Conservation (phyloP, 2,888 invertebrate genomes). For the Drosophila setosimentum region DNA sequence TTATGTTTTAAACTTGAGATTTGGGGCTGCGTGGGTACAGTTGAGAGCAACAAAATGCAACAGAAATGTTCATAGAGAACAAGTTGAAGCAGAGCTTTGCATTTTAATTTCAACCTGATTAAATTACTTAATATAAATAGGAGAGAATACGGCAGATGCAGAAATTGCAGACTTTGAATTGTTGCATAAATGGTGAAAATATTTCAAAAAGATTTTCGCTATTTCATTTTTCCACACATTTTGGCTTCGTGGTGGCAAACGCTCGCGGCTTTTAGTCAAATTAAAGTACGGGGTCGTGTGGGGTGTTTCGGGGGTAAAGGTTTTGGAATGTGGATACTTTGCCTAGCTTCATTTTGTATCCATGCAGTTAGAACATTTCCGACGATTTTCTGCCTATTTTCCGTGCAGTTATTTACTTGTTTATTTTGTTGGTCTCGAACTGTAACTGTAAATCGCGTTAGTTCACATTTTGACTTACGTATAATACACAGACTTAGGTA, state of each 20-base stretch:
- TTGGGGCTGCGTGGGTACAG: constrained; percentile 5
- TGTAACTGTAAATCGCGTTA: constrained; percentile 15
- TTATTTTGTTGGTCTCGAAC: constrained; percentile 10
- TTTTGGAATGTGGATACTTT: background rate
- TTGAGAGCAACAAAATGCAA: constrained; percentile 35
- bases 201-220: constrained; percentile 32
- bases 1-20: background rate
- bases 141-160: constrained; percentile 19
- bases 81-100: background rate
- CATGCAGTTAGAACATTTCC: constrained; percentile 40
- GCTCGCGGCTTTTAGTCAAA: constrained; percentile 77
- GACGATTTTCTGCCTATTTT: constrained; percentile 26
- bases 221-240: constrained; percentile 21
- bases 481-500: constrained; percentile 14
- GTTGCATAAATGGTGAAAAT: constrained; percentile 56
- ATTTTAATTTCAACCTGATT: constrained; percentile 30
- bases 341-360: constrained; percentile 70
- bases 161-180: constrained; percentile 32
- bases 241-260: constrained; percentile 41
- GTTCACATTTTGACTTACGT: constrained; percentile 36
- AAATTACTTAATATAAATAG: constrained; percentile 55
- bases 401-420: constrained; percentile 5
- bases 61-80: constrained; percentile 6
- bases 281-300: constrained; percentile 59
- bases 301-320: background rate